Evolutionary conservation across 2,113 vertebrate genomes (phyloP).

Genomic region (Indri indri): DNA sequence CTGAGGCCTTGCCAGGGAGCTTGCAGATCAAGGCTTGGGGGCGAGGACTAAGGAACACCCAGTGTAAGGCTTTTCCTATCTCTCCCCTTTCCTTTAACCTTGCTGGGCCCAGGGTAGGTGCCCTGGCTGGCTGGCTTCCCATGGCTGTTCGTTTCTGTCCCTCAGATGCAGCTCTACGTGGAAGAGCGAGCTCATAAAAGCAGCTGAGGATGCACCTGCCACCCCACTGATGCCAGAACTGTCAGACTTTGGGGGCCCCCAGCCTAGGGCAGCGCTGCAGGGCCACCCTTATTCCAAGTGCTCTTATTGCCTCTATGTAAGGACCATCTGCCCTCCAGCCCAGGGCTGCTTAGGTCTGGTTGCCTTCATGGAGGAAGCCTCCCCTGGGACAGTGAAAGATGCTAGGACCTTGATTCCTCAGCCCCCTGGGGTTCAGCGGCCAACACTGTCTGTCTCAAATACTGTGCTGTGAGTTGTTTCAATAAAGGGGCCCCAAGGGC

Average conservation of each 20-base stretch:
- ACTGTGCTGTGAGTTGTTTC: constrained; percentile 58
- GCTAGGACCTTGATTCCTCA: neutral
- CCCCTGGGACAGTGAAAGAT: neutral
- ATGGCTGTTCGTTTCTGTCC: neutral
- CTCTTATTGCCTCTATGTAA: constrained; percentile 77
- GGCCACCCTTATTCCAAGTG: constrained; percentile 79
- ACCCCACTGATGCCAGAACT: neutral
- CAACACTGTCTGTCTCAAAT: constrained; percentile 3
- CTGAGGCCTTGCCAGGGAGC: neutral
- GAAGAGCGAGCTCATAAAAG: constrained; percentile 95
- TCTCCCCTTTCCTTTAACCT: neutral
- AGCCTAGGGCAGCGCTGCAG: neutral
- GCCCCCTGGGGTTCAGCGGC: neutral
- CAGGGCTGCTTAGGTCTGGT: neutral
- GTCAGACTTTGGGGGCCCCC: neutral
- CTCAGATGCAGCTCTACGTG: constrained; percentile 98
- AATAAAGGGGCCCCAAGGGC: constrained; percentile 74
- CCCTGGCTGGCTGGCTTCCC: neutral
- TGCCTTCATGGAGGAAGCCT: neutral
- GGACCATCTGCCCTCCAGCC: neutral
- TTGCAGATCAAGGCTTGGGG: neutral
- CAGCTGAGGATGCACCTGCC: constrained; percentile 78
- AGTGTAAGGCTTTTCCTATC: neutral
- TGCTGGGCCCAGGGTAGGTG: too few relatives aligned
- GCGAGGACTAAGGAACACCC: neutral